Conservation (phyloP, 2,888 invertebrate genomes). For the Selenia dentaria region DNA sequence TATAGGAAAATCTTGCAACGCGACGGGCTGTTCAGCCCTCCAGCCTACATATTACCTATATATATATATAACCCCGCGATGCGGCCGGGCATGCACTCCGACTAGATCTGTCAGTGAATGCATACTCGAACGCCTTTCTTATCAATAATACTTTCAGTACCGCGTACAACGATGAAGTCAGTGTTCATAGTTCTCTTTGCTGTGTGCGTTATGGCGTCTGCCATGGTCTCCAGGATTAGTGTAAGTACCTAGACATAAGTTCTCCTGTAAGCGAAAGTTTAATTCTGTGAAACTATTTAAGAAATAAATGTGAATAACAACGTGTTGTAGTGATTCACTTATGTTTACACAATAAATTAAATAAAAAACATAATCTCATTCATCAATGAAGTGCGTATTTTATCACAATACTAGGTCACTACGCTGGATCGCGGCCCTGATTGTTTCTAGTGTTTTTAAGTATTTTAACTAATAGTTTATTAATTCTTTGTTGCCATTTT, state of each 20-base stretch:
- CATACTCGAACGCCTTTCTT: slow-evolving; percentile 38
- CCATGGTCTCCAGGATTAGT: slow-evolving; percentile 58
- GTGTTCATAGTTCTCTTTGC: slow-evolving; percentile 49
- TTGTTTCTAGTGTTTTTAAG: too few species aligned
- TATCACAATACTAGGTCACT: too few species aligned
- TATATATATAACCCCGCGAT: slow-evolving; percentile 40
- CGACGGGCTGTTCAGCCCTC: slow-evolving; percentile 30
- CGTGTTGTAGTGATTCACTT: too few species aligned
- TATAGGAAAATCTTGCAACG: slow-evolving; percentile 16
- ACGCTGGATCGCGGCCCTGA: too few species aligned
- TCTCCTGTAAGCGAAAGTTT: slow-evolving; percentile 17
- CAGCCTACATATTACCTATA: too few species aligned
- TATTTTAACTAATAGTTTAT: too few species aligned
- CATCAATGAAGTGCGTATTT: too few species aligned
- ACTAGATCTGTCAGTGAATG: slow-evolving; percentile 47
- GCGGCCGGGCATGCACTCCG: slow-evolving; percentile 43
- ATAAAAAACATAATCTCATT: too few species aligned
- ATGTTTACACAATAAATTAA: too few species aligned
- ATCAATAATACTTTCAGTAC: too few species aligned
- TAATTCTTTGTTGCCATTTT: too few species aligned
- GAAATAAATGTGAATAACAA: background rate
- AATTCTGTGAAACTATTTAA: too few species aligned
- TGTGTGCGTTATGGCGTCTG: slow-evolving; percentile 49
- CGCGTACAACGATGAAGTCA: slow-evolving; percentile 46
- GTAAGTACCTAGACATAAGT: slow-evolving; percentile 49